Conservation (phyloP, 2,797 vertebrate species). For the Synaphobranchus kaupii region DNA sequence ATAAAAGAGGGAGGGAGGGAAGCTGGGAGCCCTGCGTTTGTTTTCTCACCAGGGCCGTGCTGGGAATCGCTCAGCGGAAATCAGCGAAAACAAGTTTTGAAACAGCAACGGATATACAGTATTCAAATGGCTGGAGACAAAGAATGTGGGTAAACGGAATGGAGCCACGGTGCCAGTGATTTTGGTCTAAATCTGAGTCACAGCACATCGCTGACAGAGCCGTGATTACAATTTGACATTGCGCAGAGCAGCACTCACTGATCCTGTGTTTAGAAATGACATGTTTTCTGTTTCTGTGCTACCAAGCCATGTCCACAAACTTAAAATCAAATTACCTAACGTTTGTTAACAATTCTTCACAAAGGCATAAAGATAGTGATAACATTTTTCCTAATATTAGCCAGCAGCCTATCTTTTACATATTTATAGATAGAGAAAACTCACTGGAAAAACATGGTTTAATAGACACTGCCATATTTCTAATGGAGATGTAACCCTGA, state of each 20-base stretch:
- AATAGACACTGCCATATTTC: neutral
- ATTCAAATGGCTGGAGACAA: slow-evolving; percentile 39
- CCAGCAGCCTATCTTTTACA: neutral
- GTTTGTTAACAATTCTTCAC: too few species aligned
- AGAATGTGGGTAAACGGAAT: neutral
- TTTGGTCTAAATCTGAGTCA: neutral
- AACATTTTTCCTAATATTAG: neutral
- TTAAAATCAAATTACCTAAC: too few species aligned
- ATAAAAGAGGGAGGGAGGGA: slow-evolving; percentile 25
- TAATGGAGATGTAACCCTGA: neutral
- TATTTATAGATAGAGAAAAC: neutral
- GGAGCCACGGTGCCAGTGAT: neutral
- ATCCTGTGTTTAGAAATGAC: neutral
- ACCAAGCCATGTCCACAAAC: neutral
- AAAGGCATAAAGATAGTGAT: neutral
- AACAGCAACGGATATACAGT: slow-evolving; percentile 23
- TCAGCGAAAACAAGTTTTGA: slow-evolving; percentile 24
- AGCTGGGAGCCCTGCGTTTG: slow-evolving; percentile 5
- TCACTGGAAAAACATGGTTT: neutral
- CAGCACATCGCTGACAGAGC: neutral
- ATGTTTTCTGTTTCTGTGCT: neutral
- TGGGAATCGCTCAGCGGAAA: slow-evolving; percentile 33
- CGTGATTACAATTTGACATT: neutral
- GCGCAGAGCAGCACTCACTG: neutral
- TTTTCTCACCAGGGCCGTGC: slow-evolving; percentile 25